Evolutionary conservation across 2,888 invertebrate species (phyloP).

Genomic region (Mechanitis mazaeus): DNA sequence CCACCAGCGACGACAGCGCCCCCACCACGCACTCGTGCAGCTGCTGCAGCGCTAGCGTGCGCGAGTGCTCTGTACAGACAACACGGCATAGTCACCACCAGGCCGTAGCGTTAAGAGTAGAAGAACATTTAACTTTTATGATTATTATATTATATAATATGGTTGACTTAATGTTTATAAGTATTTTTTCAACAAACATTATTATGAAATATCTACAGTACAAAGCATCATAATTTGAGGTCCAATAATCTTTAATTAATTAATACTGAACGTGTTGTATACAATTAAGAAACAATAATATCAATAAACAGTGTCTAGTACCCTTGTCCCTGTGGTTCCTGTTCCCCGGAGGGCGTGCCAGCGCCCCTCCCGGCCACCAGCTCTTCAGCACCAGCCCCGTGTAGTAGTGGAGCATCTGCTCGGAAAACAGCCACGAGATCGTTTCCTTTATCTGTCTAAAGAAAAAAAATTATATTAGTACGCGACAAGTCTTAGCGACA

Average conservation of each 20-base stretch:
- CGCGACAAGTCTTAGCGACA: no score
- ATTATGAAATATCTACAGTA: no score
- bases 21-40: conserved; percentile 86
- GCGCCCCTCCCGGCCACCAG: conserved; percentile 92
- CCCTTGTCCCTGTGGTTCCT: conserved; percentile 67
- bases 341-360: conserved; percentile 73
- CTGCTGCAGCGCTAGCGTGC: conserved; percentile 81
- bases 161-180: no score
- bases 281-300: no score
- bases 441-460: conserved; percentile 90
- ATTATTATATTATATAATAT: no score
- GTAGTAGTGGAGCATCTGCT: conserved; percentile 93
- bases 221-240: no score
- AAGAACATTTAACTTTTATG: no score
- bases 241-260: no score
- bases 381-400: conserved; percentile 88
- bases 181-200: no score
- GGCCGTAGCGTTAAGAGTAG: no score
- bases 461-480: not conserved
- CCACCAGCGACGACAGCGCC: conserved; percentile 88
- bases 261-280: no score
- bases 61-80: conserved; percentile 74
- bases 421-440: conserved; percentile 90
- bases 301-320: conserved; percentile 22
- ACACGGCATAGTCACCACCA: not conserved